Base-by-base conservation (phyloP, 2,797 vertebrate species). In the Eurystomus glaucurus region DNA sequence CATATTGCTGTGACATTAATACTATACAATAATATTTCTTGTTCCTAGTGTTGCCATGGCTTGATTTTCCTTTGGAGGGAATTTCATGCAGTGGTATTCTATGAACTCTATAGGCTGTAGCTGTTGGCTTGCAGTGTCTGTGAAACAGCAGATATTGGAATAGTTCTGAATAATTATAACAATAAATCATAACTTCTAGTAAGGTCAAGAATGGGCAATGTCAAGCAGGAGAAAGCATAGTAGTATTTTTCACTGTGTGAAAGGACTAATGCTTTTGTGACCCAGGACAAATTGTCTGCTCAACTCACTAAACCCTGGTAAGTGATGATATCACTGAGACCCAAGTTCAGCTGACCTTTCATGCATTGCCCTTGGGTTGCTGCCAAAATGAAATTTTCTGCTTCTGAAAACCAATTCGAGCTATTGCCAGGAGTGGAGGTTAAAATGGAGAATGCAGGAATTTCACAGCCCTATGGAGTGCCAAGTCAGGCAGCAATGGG, bases 311-410 rank as follows among this genome's bases (percentile, higher is more conserved):
- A 58, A 75, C 55, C 28, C 39, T 57, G 25, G 33, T 57, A 72
- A 71, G 33, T 19, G 45, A 7, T n/a, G 90, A 87, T 20, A 86
- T 11, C 72, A 39, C 23, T 60, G 82, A 94, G 66, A 33, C 58
- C 22, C 70, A 71, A 82, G 87, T 60, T 94, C 66, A 79, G 72
- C 77, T 65, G 60, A 75, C 52, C 86, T 77, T 84, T 88, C 77
- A 37, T 54, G 8, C 33, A 66, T 41, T 88, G 81, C 78, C 45
- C n/a, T 75, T 85, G 85, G 48, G 60, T 35, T 58, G 57, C 60
- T 95, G 93, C 85, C 84, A 93, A 62, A 93, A 50, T 2, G 23
- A 60, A 68, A 72, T 64, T 88, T 93, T 93, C 85, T 93, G 71
- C 85, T 88, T 90, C 93, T 90, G 91, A 85, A 95, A 89, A 61